phyloP scores from a whole-genome alignment of 2,797 vertebrate species.

The Heteromormyrus szaboi region DNA sequence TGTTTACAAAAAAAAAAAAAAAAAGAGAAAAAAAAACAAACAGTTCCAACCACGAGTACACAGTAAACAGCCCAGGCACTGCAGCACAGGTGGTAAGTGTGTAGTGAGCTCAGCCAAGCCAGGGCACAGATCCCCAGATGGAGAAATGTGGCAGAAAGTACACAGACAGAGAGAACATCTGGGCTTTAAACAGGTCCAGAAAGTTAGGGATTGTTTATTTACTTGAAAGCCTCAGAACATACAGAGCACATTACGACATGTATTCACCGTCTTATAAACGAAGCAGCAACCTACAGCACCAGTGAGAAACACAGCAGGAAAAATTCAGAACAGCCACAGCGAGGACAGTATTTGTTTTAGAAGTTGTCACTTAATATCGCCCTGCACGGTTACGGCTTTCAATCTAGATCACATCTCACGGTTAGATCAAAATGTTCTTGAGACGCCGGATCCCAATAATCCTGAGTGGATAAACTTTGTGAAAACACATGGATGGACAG shows the following conservation, averaged over 20 bases:
- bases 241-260: not conserved
- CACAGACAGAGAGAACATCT: conserved; percentile 9
- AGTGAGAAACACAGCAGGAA: not conserved
- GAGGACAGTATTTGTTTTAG: not conserved
- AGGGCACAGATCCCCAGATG: not conserved
- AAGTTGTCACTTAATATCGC: not conserved
- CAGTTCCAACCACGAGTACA: not conserved
- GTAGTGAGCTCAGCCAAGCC: not conserved
- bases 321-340: not conserved
- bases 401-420: not conserved
- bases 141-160: not conserved
- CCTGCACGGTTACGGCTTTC: not conserved
- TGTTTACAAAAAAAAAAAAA: not conserved
- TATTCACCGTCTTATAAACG: not conserved
- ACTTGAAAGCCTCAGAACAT: conserved; percentile 36
- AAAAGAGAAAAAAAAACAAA: not conserved
- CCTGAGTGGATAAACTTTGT: not conserved
- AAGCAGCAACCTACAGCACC: not conserved
- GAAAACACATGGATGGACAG: not conserved
- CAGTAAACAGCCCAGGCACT: not conserved
- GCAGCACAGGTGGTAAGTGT: not conserved
- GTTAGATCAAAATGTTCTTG: not conserved
- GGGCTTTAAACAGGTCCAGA: conserved; percentile 33
- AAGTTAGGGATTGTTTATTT: conserved; percentile 40
- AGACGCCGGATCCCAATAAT: not conserved